A percentile compares a stretch with the other conserved stretches of the same genome.
Conservation (phyloP, 2,888 invertebrate genomes). For the Acronicta aceris region DNA sequence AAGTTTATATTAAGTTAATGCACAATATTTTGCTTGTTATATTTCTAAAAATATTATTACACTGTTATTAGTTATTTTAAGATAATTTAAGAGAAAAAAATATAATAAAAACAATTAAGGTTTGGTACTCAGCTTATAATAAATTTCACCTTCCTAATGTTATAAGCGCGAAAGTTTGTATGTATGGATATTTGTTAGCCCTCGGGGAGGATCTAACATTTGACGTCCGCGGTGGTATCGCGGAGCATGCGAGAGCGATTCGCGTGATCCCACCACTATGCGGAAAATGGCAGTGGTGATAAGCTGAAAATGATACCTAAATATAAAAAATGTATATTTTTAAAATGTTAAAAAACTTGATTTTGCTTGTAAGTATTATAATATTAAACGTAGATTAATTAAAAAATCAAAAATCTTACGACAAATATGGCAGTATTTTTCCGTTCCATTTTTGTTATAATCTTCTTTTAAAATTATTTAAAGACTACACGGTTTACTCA, state of each 20-base stretch:
- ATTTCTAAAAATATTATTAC: constrained; percentile 25
- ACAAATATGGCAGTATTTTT: no score
- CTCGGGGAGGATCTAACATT: no score
- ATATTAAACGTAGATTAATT: not conserved
- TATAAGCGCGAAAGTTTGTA: no score
- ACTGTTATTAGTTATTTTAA: constrained; percentile 37
- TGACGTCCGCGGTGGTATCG: no score
- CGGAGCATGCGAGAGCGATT: no score
- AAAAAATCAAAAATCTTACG: not conserved
- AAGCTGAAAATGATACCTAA: not conserved
- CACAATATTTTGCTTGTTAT: constrained; percentile 48
- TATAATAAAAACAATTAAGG: not conserved
- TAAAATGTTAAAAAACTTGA: not conserved
- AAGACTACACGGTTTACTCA: no score
- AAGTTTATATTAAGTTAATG: constrained; percentile 45
- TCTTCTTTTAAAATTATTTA: no score
- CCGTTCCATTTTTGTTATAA: no score
- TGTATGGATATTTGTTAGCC: no score
- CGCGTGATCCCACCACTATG: no score
- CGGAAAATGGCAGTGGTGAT: no score
- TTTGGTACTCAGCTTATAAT: not conserved
- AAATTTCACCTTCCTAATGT: no score
- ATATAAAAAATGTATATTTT: constrained; percentile 3
- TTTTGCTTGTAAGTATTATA: constrained; percentile 13
- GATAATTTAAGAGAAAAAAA: constrained; percentile 18